Base-by-base conservation (phyloP, 92 coral and sea anemone species). In the Porites cylindrica region DNA sequence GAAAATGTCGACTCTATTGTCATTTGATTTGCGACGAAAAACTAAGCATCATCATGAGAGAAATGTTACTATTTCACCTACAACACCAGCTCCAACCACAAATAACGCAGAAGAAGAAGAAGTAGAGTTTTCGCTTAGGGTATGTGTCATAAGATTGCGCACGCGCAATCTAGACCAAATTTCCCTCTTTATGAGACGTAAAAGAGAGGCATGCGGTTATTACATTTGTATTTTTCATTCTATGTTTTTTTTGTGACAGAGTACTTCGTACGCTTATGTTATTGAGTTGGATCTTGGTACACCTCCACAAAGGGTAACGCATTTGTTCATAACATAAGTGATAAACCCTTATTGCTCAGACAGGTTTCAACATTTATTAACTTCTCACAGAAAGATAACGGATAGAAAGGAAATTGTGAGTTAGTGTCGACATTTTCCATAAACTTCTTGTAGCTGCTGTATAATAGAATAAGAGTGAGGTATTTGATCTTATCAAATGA, bases 251-350 rank as follows among this genome's bases (percentile, higher is more conserved):
- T 9, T 10, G 56, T 23, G 61, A 54, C 89, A 96, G 98, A 96
- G 98, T 51, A 96, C 98, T 38, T 96, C 98, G 2, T 96, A 94
- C 82, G 98, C 98, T n/a, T 96, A 96, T 85, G 98, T 96, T 24
- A 94, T 94, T 63, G 95, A 92, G 72, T 90, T 96, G 66, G 96
- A 92, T 50, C 68, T 96, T 13, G 98, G 98, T 76, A 94, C 85
- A 1, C 98, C 98, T 65, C 96, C 96, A 21, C 98, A 96, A 87
- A 91, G 93, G 97, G 98, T 96, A 90, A 66, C 7, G 75, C 52
- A 70, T 81, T 59, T 69, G 19, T 32, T 81, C 38, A n/a, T n/a
- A 69, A 13, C 54, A 54, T 29, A 47, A 56, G 12, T 51, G 51
- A 24, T 58, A 20, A 76, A 26, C 51, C 16, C n/a, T 1, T 13